These are phyloP conservation scores for Siderastrea siderea DNA, from an alignment of 92 coral and sea anemone genomes.

Conservation along the genomic window DNA sequence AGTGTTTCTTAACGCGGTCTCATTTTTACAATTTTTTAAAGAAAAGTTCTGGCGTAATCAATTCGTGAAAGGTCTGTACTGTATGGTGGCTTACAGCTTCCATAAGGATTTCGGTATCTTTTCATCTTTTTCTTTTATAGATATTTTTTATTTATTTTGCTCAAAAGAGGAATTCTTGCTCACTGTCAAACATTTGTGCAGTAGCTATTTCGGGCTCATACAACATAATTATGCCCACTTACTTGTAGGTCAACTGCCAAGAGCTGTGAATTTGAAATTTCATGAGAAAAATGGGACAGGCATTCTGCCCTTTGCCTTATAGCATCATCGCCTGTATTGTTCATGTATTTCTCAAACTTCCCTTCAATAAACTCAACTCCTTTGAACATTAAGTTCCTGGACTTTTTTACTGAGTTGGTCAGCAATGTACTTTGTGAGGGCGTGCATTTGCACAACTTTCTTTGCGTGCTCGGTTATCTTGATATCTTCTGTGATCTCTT, in stretches of 20 bases:
- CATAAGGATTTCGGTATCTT: no score
- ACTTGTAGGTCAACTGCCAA: conserved; percentile 53
- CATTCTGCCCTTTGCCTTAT: conserved; percentile 69
- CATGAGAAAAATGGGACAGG: conserved; percentile 43
- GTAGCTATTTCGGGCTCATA: conserved; percentile 63
- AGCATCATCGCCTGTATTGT: conserved; percentile 55
- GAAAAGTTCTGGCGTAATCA: no score
- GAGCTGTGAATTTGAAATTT: conserved; percentile 25
- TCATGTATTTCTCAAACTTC: conserved; percentile 58
- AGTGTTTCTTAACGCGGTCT: no score
- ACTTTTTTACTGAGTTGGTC: conserved; percentile 39
- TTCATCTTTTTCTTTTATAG: no score
- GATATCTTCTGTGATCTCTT: conserved; percentile 31
- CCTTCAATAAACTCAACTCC: conserved; percentile 53
- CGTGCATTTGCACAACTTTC: conserved; percentile 65
- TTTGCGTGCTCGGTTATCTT: conserved; percentile 5
- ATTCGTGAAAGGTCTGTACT: no score
- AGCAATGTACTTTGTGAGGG: conserved; percentile 60
- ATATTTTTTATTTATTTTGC: background rate
- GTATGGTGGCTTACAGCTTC: no score
- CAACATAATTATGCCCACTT: conserved; percentile 29
- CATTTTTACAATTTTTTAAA: no score
- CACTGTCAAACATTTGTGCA: conserved; percentile 4
- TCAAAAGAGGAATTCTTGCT: conserved; percentile 23
- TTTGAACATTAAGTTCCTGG: conserved; percentile 38